Percentiles rank a stretch among this genome's conserved stretches.
Evolutionary conservation across 53 echinoderm and acorn worm species (phyloP).

Genomic region (Stichopus horrens): DNA sequence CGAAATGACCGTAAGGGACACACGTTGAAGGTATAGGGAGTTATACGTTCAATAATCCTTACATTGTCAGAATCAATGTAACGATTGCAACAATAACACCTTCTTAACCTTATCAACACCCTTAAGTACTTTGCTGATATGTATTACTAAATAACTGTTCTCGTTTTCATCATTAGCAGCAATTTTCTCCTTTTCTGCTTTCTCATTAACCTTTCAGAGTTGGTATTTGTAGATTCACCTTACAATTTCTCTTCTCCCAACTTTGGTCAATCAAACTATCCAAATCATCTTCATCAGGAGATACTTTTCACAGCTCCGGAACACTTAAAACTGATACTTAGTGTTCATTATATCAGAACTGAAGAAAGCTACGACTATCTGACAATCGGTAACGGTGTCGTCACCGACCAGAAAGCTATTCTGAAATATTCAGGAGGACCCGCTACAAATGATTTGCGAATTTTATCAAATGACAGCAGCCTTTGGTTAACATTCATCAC

Average conservation of each 20-base stretch:
- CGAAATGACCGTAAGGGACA: too few species aligned
- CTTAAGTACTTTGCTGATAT: too few species aligned
- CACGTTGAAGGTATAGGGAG: too few species aligned
- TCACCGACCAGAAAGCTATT: not conserved
- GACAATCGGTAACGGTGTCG: not conserved
- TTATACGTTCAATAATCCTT: too few species aligned
- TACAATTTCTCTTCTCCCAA: not conserved
- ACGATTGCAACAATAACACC: too few species aligned
- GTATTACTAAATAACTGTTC: too few species aligned
- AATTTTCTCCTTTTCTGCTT: too few species aligned
- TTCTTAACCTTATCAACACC: too few species aligned
- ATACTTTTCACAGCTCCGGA: not conserved
- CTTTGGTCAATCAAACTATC: not conserved
- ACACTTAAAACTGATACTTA: not conserved
- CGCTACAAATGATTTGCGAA: not conserved
- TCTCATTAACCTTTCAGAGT: too few species aligned
- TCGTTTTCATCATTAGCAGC: too few species aligned
- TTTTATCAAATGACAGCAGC: not conserved
- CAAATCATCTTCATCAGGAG: not conserved
- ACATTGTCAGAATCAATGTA: too few species aligned
- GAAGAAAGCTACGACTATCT: not conserved
- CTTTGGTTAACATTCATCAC: not conserved
- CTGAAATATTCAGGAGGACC: not conserved
- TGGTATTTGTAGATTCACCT: too few species aligned
- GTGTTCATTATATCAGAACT: not conserved